phyloP scores from a whole-genome alignment of 2,888 invertebrate genomes.

The Metallyticus violacea region DNA sequence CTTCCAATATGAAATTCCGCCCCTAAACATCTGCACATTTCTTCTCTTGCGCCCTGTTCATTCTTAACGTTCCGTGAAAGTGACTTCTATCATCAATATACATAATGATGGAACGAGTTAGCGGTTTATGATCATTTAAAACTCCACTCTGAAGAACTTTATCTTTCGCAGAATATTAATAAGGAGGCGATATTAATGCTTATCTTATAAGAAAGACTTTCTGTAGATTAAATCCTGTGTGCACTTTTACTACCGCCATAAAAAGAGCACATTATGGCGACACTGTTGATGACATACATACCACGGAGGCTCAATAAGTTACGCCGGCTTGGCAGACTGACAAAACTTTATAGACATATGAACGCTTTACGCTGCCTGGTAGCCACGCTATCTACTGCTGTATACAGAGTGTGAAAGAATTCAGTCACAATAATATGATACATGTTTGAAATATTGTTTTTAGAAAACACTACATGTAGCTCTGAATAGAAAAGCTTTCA shows the following conservation, averaged over 20 bases:
- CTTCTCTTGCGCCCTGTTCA: too few relatives aligned
- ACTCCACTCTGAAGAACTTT: neutral
- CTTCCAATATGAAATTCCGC: too few relatives aligned
- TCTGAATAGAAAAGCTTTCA: too few relatives aligned
- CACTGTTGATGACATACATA: neutral
- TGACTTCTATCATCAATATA: neutral
- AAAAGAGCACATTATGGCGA: neutral
- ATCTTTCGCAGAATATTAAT: neutral
- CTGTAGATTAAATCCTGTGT: neutral
- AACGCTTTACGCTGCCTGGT: neutral
- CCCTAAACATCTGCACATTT: too few relatives aligned
- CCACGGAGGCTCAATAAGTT: neutral
- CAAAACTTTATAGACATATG: neutral
- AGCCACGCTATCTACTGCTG: neutral
- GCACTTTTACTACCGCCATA: neutral
- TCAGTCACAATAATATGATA: too few relatives aligned
- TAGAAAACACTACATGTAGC: too few relatives aligned
- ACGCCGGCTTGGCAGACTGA: neutral
- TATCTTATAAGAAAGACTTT: neutral
- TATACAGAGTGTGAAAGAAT: too few relatives aligned
- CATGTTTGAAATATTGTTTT: too few relatives aligned
- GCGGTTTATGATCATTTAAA: neutral
- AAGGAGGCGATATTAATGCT: neutral
- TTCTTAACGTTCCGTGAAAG: too few relatives aligned
- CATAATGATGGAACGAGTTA: neutral